These are phyloP conservation scores for Athrips mouffetella DNA, from an alignment of 2,888 invertebrate species.

Conservation along the genomic window DNA sequence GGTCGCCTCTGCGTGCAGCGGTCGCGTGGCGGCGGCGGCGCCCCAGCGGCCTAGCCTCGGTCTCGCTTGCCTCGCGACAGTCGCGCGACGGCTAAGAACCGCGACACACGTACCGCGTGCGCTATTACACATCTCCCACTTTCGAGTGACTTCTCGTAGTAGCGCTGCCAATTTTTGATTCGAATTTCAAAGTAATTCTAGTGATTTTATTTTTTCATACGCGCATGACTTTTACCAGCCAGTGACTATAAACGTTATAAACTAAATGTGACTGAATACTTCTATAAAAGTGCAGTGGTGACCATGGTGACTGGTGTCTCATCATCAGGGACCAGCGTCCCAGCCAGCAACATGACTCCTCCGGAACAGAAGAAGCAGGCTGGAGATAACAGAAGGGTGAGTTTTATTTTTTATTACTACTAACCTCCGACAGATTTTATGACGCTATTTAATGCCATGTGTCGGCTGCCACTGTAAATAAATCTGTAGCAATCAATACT, in stretches of 20 bases:
- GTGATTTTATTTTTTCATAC: neutral
- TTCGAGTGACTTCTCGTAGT: neutral
- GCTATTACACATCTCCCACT: neutral
- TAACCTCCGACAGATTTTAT: neutral
- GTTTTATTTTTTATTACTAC: constrained; percentile 24
- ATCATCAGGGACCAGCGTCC: constrained; percentile 46
- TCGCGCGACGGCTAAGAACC: constrained; percentile 59
- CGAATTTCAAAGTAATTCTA: neutral
- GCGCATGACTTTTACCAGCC: neutral
- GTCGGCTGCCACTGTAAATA: neutral
- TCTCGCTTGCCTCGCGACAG: constrained; percentile 37
- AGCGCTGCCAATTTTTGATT: neutral
- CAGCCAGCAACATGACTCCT: constrained; percentile 46
- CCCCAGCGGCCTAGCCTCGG: constrained; percentile 20
- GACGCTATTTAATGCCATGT: neutral
- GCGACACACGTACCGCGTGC: constrained; percentile 33
- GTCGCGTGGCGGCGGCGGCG: constrained; percentile 52
- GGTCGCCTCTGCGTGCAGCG: constrained; percentile 52
- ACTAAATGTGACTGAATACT: constrained; percentile 34
- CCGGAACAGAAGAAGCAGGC: constrained; percentile 58
- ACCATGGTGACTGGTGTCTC: constrained; percentile 68
- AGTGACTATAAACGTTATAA: neutral
- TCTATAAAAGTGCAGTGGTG: constrained; percentile 34
- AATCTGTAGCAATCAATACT: constrained; percentile 1
- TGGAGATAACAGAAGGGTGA: constrained; percentile 67